A percentile compares a stretch with the other conserved stretches of the same genome.
These are phyloP conservation scores for Salminus brasiliensis DNA, from an alignment of 2,113 vertebrate species.

Conservation along the genomic window DNA sequence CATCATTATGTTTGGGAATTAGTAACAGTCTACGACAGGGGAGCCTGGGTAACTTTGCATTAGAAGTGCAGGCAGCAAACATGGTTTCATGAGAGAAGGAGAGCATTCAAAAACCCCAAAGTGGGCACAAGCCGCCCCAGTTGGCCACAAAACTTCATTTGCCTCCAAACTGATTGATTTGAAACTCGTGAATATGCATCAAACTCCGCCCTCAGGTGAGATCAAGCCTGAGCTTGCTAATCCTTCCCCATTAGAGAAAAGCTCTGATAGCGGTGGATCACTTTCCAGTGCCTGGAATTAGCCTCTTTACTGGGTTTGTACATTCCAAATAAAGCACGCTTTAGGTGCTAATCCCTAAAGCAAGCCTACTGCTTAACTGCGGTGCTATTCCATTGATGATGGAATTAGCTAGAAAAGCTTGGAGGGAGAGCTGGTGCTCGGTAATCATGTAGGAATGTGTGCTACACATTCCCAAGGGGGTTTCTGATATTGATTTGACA, in stretches of 20 bases:
- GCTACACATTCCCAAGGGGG: neutral
- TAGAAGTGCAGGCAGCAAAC: neutral
- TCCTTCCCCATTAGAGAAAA: constrained; percentile 22
- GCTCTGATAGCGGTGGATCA: constrained; percentile 7
- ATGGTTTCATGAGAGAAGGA: neutral
- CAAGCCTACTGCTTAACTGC: neutral
- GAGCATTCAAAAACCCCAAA: neutral
- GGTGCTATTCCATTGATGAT: neutral
- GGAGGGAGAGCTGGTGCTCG: neutral
- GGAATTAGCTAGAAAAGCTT: neutral
- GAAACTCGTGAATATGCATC: neutral
- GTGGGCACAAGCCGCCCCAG: neutral
- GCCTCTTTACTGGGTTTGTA: neutral
- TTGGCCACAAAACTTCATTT: neutral
- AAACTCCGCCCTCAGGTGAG: neutral
- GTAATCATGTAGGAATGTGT: neutral
- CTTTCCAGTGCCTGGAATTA: constrained; percentile 12
- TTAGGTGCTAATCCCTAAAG: constrained; percentile 15
- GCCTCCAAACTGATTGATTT: neutral
- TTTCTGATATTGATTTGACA: neutral
- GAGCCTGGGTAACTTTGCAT: neutral
- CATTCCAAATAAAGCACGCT: constrained; percentile 12
- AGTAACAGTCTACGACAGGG: constrained; percentile 39
- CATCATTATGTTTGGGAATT: constrained; percentile 60
- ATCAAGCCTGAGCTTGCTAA: neutral